Evolutionary conservation across 2,888 invertebrate genomes (phyloP).

Genomic region (Bombylius major): DNA sequence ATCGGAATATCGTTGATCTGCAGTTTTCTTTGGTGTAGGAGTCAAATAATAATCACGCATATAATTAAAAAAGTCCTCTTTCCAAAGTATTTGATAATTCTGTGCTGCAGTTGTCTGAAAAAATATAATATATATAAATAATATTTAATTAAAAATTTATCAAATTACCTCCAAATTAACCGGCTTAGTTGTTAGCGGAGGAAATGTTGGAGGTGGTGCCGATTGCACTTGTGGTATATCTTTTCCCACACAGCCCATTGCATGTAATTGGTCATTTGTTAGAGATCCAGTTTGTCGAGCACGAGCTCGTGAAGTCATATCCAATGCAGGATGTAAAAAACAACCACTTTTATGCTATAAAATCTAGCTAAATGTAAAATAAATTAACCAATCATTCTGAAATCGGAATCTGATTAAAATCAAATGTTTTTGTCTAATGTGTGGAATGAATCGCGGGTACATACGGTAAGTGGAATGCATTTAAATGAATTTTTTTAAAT

Average conservation of each 20-base stretch:
- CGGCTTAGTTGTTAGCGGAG: conserved; percentile 45
- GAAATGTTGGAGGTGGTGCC: conserved; percentile 47
- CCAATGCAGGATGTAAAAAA: background rate
- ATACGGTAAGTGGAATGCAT: no score
- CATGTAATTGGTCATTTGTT: conserved; percentile 33
- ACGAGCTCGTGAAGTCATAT: conserved; percentile 32
- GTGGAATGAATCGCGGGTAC: no score
- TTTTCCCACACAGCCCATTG: conserved; percentile 31
- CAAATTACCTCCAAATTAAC: conserved; percentile 35
- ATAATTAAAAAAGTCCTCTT: conserved; percentile 58
- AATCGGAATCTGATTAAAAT: no score
- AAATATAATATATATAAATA: background rate
- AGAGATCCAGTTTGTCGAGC: conserved; percentile 29
- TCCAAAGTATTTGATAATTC: conserved; percentile 57
- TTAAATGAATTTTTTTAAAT: no score
- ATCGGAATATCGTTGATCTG: conserved; percentile 20
- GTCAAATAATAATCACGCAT: conserved; percentile 43
- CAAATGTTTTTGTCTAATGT: no score
- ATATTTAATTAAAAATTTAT: background rate
- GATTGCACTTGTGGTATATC: conserved; percentile 43
- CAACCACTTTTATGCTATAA: no score
- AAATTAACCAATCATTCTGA: no score
- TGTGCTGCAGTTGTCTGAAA: conserved; percentile 42
- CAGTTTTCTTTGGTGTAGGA: conserved; percentile 16
- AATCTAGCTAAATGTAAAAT: no score